Conservation (phyloP, 2,797 vertebrate species). For the Melanotaenia trifasciata region DNA sequence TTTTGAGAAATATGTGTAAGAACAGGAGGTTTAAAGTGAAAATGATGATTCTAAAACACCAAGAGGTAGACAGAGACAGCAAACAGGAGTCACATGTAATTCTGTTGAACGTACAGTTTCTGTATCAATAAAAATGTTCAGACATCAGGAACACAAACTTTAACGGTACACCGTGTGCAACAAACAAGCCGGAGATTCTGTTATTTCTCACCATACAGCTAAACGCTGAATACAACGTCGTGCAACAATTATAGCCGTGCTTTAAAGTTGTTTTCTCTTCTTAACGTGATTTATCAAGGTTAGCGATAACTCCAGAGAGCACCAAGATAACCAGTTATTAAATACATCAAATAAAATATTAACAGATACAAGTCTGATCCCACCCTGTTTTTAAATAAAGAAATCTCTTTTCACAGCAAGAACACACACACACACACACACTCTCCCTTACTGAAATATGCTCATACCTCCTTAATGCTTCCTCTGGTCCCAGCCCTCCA, state of each 20-base stretch:
- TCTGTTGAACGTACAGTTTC: background rate
- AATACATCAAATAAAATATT: background rate
- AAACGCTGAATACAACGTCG: too few relatives aligned
- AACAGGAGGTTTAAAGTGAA: background rate
- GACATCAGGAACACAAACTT: background rate
- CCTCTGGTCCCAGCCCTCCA: constrained; percentile 39
- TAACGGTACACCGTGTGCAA: background rate
- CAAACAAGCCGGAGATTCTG: background rate
- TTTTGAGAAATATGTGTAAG: background rate
- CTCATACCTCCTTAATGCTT: constrained; percentile 62
- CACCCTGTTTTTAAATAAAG: background rate
- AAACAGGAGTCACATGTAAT: background rate
- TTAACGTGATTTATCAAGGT: background rate
- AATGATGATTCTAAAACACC: background rate
- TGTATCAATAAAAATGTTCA: background rate
- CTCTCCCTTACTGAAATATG: constrained; percentile 4
- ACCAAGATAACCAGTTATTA: background rate
- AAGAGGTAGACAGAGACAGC: background rate
- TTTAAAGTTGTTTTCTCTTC: background rate
- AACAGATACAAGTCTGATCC: too few relatives aligned
- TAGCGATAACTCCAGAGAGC: background rate
- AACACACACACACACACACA: constrained; percentile 17
- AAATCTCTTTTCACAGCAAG: constrained; percentile 12
- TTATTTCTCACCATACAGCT: too few relatives aligned
- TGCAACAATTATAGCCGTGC: background rate